Evolutionary conservation across 2,888 invertebrate species (phyloP).

Genomic region (Horisme vitalbata): DNA sequence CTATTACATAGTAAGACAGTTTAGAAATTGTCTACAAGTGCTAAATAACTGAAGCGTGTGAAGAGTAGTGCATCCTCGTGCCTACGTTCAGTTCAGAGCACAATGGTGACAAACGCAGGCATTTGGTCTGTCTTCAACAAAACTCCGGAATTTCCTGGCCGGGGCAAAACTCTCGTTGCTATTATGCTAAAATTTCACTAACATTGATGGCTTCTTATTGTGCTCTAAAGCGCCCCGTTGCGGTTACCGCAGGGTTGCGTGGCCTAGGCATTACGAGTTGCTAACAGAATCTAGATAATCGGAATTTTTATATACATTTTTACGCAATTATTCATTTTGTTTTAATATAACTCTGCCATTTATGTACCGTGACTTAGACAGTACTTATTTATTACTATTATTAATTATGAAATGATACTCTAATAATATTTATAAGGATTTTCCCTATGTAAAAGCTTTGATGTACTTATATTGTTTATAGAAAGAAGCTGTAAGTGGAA

Average conservation of each 20-base stretch:
- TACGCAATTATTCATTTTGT: no score
- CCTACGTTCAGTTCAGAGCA: background rate
- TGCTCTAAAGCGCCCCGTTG: slow-evolving; percentile 21
- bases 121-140: background rate
- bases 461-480: no score
- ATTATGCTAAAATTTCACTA: slow-evolving; percentile 25
- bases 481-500: no score
- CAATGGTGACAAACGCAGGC: background rate
- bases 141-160: slow-evolving; percentile 17
- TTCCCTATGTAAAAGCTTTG: no score
- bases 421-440: no score
- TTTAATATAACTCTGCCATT: no score
- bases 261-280: background rate
- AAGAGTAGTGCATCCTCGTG: background rate
- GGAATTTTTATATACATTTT: no score
- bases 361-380: no score
- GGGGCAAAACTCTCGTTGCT: slow-evolving; percentile 20
- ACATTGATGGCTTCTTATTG: slow-evolving; percentile 27
- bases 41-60: background rate
- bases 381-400: no score
- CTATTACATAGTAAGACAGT: no score
- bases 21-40: no score
- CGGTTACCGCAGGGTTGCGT: slow-evolving; percentile 17
- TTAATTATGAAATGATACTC: no score
- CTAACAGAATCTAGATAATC: background rate